Evolutionary conservation across 2,888 invertebrate species (phyloP), one percentile per base, ranked within the genome.

Genomic region (Malacosoma neustria): DNA sequence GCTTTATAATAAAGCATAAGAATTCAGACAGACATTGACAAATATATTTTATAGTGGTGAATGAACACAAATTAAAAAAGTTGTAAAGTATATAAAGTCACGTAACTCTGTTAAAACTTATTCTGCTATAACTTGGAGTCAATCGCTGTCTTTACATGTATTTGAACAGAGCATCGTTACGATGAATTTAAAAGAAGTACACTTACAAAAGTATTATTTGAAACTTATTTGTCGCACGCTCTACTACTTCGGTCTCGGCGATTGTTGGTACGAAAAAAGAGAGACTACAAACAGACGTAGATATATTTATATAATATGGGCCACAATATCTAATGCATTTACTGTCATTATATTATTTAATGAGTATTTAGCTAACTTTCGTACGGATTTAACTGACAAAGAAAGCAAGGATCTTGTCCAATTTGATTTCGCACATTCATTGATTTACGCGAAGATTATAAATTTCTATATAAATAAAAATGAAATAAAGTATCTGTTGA

Each of bases 381-480:
- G 70, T 9, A 33, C 50, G 0, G 70, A 73, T 39, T 39, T 76
- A 14, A 59, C 45, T 0, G 45, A 44, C 0, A 58, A 63, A 13
- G 76, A 75, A 33, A 54, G 40, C 33, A 67, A 59, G 4, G 72
- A 74, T 33, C 30, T 67, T 4, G 34, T 61, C 0, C 64, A 64
- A 30, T 67, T 70, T 11, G 51, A 43, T 3, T 45, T 71, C 2
- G 75, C 61, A 0, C 70, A 72, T 35, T 47, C 61, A 0, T 42
- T 53, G 1, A 54, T 74, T 3, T 43, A 33, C 12, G 43, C 42
- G 0, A 77, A 77, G 42, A 58, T 66, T 2, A 6, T 68, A 0
- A 48, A 54, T 1, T 36, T 68, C 5, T 61, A 62, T 9, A 36
- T 62, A 1, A 55, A 61, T 29, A 70, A 50, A 29, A 39, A 54